Conservation (phyloP, 2,113 vertebrate species). For the Athene noctua region DNA sequence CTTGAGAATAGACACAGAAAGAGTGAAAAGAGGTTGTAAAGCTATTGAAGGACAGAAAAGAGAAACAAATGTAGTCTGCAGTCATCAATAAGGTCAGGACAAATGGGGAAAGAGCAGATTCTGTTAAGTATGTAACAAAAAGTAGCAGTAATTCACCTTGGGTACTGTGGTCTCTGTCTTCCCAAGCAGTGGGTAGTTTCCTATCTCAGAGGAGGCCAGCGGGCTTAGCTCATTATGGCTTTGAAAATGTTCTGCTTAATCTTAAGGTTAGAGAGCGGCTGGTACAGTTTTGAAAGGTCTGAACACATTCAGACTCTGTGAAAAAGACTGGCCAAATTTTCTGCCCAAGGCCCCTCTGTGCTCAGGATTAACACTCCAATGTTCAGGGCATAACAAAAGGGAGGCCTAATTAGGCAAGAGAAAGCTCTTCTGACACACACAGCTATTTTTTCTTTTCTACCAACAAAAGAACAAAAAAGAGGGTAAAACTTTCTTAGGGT, state of each 20-base stretch:
- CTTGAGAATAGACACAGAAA: not conserved
- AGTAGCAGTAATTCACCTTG: constrained; percentile 25
- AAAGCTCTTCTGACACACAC: constrained; percentile 37
- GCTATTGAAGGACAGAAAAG: not conserved
- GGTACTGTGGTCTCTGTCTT: not conserved
- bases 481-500: constrained; percentile 26
- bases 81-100: not conserved
- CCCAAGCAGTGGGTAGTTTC: constrained; percentile 4
- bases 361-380: constrained; percentile 50
- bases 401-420: not conserved
- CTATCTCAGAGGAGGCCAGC: not conserved
- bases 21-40: not conserved
- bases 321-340: constrained; percentile 42
- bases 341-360: constrained; percentile 32
- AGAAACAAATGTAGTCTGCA: not conserved
- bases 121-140: constrained; percentile 19
- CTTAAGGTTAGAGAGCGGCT: constrained; percentile 28
- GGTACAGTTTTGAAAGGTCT: constrained; percentile 39
- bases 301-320: constrained; percentile 38
- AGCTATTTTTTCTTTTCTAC: not conserved
- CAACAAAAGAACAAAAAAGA: constrained; percentile 9
- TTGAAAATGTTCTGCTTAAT: constrained; percentile 43
- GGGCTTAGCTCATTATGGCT: constrained; percentile 7
- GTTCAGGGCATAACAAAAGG: constrained; percentile 30
- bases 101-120: not conserved